Base-by-base conservation (phyloP, 2,888 invertebrate species). In the Xestoiulus laeticollis region DNA sequence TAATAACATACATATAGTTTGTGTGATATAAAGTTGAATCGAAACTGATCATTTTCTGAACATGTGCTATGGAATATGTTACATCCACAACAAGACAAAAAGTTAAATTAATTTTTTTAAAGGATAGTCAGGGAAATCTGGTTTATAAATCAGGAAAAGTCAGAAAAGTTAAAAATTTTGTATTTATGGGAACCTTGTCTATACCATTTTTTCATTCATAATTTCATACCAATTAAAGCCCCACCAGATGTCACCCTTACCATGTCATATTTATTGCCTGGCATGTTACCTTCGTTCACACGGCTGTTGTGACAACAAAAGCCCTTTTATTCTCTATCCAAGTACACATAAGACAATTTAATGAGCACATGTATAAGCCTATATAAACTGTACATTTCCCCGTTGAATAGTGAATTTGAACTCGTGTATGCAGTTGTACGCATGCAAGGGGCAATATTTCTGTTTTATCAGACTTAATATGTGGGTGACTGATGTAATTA, bases 271-370 rank as follows among this genome's bases (percentile, higher is more conserved):
- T 22, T 68, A 26, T 68, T 68, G 68, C 68, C 10, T 26, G 68
- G 8, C 22, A 68, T 26, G 26, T 26, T 68, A 68, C 68, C 68
- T 68, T 68, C 68, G 68, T 68, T 68, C 68, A 68, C 68, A 68
- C 68, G 68, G 26, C n/a, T 26, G 26, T 26, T 68, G 22, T 68
- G 22, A n/a, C n/a, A 12, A 68, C 26, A 68, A 68, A 68, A 68
- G 68, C 68, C 68, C 68, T 26, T 59, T 68, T 68, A 68, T 68
- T 68, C 68, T 68, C 68, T 1, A 26, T 68, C n/a, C 68, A 26
- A 68, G 68, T 68, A 10, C 68, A 68, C 68, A 68, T 26, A 68
- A 68, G 68, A 26, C 68, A 10, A 68, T 68, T 68, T 68, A 68
- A 68, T 68, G n/a, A 68, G 68, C 68, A 22, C 26, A 68, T 68